phyloP scores from a whole-genome alignment of 2,113 vertebrate species.

The Ctenomys sociabilis region DNA sequence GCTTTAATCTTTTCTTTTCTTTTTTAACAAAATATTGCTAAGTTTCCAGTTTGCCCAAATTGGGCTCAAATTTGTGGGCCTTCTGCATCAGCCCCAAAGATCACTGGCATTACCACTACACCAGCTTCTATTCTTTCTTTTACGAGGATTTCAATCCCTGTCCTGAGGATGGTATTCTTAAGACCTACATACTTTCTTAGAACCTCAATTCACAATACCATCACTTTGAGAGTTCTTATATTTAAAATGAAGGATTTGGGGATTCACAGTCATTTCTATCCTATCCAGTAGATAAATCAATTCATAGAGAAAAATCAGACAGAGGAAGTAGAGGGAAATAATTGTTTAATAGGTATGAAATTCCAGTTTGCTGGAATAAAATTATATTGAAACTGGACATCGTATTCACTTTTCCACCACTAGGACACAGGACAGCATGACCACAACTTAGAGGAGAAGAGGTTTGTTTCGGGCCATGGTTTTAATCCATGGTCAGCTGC shows the following conservation, averaged over 20 bases:
- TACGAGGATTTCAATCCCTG: neutral
- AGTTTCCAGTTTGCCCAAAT: neutral
- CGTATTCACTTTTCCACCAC: neutral
- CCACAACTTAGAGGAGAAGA: neutral
- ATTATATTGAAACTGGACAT: neutral
- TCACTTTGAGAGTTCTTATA: neutral
- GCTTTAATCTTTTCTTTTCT: neutral
- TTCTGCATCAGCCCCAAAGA: neutral
- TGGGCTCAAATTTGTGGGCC: neutral
- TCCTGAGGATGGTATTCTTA: fast-evolving
- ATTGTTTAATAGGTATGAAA: fast-evolving
- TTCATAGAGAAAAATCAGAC: neutral
- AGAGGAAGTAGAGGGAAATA: neutral
- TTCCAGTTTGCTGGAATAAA: neutral
- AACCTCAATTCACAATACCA: fast-evolving
- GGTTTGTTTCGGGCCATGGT: neutral
- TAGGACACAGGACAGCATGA: neutral
- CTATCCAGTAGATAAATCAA: neutral
- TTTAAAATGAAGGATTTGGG: fast-evolving
- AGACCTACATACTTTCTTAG: neutral
- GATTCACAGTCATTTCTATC: neutral
- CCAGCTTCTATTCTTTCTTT: neutral
- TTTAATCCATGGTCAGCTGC: neutral
- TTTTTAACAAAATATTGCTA: neutral
- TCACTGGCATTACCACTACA: neutral